Evolutionary conservation across 1,140 invertebrate species (phyloP).

Genomic region (Vollenhovia emeryi): DNA sequence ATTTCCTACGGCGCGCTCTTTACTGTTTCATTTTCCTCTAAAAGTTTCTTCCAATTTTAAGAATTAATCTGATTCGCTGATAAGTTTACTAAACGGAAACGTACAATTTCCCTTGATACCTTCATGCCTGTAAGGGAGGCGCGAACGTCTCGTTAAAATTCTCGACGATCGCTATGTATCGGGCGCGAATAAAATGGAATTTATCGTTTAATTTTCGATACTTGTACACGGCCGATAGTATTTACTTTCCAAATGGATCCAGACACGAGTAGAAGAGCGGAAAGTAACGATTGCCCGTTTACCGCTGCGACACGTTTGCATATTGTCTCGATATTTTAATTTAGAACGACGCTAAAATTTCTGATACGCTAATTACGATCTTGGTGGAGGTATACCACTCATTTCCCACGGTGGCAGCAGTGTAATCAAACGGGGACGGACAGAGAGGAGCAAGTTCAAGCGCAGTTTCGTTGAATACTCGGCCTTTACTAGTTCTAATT

Average conservation of each 20-base stretch:
- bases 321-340: conserved; percentile 36
- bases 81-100: neutral
- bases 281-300: neutral
- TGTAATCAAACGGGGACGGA: conserved; percentile 48
- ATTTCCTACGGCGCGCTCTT: too few relatives aligned
- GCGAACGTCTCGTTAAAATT: conserved; percentile 1
- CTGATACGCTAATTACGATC: conserved; percentile 51
- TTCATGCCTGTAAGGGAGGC: neutral
- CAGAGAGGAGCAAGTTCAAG: conserved; percentile 45
- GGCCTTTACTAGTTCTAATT: conserved; percentile 56
- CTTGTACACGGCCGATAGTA: conserved; percentile 4
- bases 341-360: conserved; percentile 32
- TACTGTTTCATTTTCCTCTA: neutral
- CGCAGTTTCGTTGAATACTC: conserved; percentile 56
- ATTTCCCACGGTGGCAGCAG: neutral
- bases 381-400: conserved; percentile 21
- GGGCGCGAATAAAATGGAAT: conserved; percentile 18
- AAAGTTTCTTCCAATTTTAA: neutral
- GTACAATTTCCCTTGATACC: neutral
- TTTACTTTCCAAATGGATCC: conserved; percentile 44
- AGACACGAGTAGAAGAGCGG: neutral
- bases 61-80: neutral
- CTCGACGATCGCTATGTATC: neutral
- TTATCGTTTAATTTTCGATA: conserved; percentile 24
- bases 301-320: neutral